Conservation (phyloP, 2,113 vertebrate genomes). For the Pollimyrus isidori region DNA sequence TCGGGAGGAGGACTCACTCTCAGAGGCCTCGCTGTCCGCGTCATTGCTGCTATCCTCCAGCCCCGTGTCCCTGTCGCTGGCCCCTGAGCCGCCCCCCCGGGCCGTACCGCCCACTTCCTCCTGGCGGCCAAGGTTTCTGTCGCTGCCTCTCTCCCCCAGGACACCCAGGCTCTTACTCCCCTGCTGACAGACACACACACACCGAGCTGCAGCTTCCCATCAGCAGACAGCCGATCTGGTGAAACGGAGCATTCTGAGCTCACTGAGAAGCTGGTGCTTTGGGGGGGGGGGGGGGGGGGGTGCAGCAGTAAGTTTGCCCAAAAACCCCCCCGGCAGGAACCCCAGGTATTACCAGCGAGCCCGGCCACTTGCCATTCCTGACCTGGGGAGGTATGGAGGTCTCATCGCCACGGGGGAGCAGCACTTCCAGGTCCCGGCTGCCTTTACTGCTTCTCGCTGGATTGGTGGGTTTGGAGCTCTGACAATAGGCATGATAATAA, state of each 20-base stretch:
- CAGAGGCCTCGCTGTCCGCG: slow-evolving; percentile 90
- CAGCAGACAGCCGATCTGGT: no score
- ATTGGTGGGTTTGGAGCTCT: slow-evolving; percentile 86
- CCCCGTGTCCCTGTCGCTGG: slow-evolving; percentile 75
- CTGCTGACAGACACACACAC: slow-evolving; percentile 33
- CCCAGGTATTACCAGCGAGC: slow-evolving; percentile 48
- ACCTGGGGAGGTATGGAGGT: slow-evolving; percentile 49
- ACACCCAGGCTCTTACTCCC: slow-evolving; percentile 40
- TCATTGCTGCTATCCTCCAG: slow-evolving; percentile 81
- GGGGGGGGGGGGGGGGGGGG: background rate
- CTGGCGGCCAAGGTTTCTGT: slow-evolving; percentile 47
- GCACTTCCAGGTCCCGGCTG: slow-evolving; percentile 59
- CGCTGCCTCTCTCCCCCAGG: slow-evolving; percentile 42
- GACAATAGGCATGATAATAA: slow-evolving; percentile 17
- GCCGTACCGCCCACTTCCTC: slow-evolving; percentile 50
- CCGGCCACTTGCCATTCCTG: slow-evolving; percentile 63
- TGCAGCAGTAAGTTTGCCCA: background rate
- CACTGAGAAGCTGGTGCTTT: background rate
- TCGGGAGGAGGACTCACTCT: slow-evolving; percentile 67
- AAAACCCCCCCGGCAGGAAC: background rate
- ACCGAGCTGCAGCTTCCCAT: background rate
- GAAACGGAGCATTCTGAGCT: background rate
- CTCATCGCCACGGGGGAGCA: slow-evolving; percentile 48
- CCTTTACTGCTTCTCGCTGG: slow-evolving; percentile 69
- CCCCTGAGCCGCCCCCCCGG: slow-evolving; percentile 68